Base-by-base conservation (phyloP, 2,113 vertebrate genomes). In the Falcunculus frontatus region DNA sequence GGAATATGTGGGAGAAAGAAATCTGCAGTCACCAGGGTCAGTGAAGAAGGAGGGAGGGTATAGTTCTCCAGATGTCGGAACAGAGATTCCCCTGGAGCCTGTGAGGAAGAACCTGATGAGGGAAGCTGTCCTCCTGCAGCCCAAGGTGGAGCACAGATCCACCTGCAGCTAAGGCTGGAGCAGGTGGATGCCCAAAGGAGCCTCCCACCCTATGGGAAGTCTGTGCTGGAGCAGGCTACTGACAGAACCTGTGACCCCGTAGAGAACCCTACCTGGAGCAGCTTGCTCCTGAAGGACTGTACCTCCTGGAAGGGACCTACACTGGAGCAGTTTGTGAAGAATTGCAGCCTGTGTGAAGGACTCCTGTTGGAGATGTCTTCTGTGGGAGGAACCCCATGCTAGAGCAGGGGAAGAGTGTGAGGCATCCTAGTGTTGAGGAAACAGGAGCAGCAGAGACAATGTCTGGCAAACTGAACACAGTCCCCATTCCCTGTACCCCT, bases 281-380 rank as follows among this genome's bases (percentile, higher is more conserved):
- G 16, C 39, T 39, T 4, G 19, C 22, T 20, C 18, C 33, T 44
- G 44, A 59, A 67, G 29, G 29, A 67, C 19, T 39, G 27, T 3
- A 3, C 1, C 3, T 7, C 13, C 13, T 4, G 8, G 33, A 23
- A 67, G 33, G 11, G 9, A 41, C 18, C 20, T 30, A 3, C 0
- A 0, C 46, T n/a, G 16, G 29, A 79, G 16, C 21, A 59, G 17
- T 13, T 35, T 35, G 19, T 39, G 46, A 65, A 67, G 52, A 81
- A 21, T 21, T 44, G 20, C 25, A 56, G 41, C 21, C 49, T 56
- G 16, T 39, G 27, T 0, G 1, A 67, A 59, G 27, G 19, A 52
- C 33, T 39, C 52, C 1, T 11, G 23, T 16, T 74, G 37, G 37
- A 81, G 33, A 50, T 19, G 2, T 65, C 27, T 37, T 12, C 21